Conservation (phyloP, 2,888 invertebrate species). For the Athripsodes cinereus region DNA sequence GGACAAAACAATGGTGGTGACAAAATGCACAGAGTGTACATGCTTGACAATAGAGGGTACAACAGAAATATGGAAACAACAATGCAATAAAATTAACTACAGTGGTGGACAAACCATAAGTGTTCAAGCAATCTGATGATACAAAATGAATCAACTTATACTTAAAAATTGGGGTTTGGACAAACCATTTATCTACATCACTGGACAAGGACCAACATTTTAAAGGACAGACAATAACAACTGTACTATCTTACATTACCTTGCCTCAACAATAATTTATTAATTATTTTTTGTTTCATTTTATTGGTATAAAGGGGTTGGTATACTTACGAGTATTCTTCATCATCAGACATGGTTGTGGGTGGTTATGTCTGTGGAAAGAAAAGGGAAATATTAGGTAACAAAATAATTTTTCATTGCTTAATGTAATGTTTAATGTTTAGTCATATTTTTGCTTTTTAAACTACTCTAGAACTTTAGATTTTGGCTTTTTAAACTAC, state of each 20-base stretch:
- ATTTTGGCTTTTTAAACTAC: too few relatives aligned
- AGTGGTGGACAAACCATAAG: too few relatives aligned
- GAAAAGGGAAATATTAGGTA: too few relatives aligned
- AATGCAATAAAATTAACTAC: too few relatives aligned
- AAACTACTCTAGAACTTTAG: too few relatives aligned
- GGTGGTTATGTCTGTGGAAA: slow-evolving; percentile 48
- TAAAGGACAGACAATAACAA: neutral
- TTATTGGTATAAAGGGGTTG: neutral
- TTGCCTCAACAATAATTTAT: neutral
- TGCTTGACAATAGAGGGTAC: too few relatives aligned
- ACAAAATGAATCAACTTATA: neutral
- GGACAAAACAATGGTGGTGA: neutral
- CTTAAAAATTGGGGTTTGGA: neutral
- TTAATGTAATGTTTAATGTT: too few relatives aligned
- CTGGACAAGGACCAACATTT: slow-evolving; percentile 4
- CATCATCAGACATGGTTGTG: slow-evolving; percentile 84
- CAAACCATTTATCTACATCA: neutral
- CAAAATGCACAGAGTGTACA: too few relatives aligned
- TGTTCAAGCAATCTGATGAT: too few relatives aligned
- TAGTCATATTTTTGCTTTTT: too few relatives aligned
- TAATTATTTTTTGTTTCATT: neutral
- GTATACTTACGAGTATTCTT: slow-evolving; percentile 89
- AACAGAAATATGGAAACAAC: too few relatives aligned
- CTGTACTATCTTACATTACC: slow-evolving; percentile 7
- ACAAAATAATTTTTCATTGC: too few relatives aligned